phyloP scores from a whole-genome alignment of 2,888 invertebrate species.

The Galeruca laticollis region DNA sequence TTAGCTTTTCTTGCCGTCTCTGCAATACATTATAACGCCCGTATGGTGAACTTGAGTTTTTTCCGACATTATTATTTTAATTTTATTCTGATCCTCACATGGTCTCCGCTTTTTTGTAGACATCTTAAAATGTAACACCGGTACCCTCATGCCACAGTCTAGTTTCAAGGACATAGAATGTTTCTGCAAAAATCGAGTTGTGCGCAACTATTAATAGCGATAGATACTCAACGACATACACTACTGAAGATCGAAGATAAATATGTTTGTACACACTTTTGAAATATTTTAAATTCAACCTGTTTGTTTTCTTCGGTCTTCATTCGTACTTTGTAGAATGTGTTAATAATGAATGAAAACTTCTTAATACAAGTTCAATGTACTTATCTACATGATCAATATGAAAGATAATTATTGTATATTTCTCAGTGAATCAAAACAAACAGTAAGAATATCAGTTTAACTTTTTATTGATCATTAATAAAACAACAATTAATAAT shows the following conservation, averaged over 20 bases:
- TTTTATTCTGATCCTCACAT: conserved; percentile 37
- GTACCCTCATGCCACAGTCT: conserved; percentile 46
- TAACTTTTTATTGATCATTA: too few species aligned
- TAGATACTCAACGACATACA: conserved; percentile 12
- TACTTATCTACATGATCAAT: too few species aligned
- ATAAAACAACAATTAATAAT: too few species aligned
- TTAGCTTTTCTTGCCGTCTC: conserved; percentile 18
- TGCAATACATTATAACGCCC: conserved; percentile 38
- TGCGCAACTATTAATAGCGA: neutral
- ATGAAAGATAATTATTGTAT: too few species aligned
- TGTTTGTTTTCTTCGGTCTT: too few species aligned
- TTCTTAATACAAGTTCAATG: too few species aligned
- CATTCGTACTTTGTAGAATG: too few species aligned
- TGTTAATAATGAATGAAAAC: too few species aligned
- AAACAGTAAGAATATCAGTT: too few species aligned
- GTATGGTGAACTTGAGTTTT: conserved; percentile 40
- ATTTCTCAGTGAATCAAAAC: too few species aligned
- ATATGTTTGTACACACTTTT: too few species aligned
- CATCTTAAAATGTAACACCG: conserved; percentile 42
- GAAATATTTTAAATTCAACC: too few species aligned
- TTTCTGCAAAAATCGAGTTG: conserved; percentile 22
- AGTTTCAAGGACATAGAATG: conserved; percentile 38
- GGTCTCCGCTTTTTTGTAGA: conserved; percentile 36
- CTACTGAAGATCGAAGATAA: neutral
- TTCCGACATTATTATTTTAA: conserved; percentile 39